Base-by-base conservation (phyloP, 1,140 invertebrate species). In the Chlorops oryzae region DNA sequence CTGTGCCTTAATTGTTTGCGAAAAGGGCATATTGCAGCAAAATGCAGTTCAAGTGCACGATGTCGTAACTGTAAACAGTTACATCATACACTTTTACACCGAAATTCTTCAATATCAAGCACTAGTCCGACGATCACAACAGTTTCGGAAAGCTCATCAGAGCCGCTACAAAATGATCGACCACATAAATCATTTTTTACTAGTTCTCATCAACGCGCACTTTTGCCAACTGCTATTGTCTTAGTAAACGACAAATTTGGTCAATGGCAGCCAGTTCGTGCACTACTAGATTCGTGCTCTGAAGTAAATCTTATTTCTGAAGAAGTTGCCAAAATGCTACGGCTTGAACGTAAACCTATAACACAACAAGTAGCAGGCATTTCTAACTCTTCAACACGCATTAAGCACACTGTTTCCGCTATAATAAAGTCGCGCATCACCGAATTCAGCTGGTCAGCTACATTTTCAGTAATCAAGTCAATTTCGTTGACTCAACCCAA, bases 291-390 rank as follows among this genome's bases (percentile, higher is more conserved):
- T 46, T 52, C 43, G 7, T 38, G 23, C 34, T 52, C 50, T 22
- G 40, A 51, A 12, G 4, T 51, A 13, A 46, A 51, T 27, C 46
- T 51, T 23, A 45, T 51, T 18, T 39, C 44, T 15, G 44, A 52
- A 37, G 39, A 50, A 23, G 5, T 20, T 21, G 42, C 50, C 13
- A 35, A n/a, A n/a, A n/a, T n/a, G n/a, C n/a, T n/a, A n/a, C n/a
- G n/a, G n/a, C n/a, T n/a, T n/a, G n/a, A 35, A 22, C 27, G 44
- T 44, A 9, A 45, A n/a, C 28, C n/a, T 22, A 21, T 22, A n/a
- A 22, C 9, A n/a, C 45, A 47, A 37, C 20, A 47, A 47, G 15
- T 47, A 23, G 21, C 45, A 22, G 32, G 45, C 13, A 47, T 47
- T 20, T 13, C n/a, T 13, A 34, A 47, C n/a, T n/a, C n/a, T n/a